Base-by-base conservation (phyloP, 2,797 vertebrate genomes). In the Pseudomugil tenellus region DNA sequence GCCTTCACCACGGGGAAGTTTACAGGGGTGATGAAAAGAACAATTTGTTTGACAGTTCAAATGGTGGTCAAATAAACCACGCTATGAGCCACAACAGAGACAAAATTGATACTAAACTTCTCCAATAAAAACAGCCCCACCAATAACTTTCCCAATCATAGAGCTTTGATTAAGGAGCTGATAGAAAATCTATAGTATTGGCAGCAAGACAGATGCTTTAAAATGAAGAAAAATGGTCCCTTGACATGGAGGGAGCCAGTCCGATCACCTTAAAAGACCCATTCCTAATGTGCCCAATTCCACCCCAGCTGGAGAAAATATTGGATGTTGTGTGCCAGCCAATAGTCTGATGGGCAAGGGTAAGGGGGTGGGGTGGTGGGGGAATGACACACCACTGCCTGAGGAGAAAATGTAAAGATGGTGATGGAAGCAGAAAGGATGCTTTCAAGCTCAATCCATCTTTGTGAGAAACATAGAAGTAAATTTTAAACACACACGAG, bases 211-310 rank as follows among this genome's bases (percentile, higher is more conserved):
- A 87, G 81, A 78, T 12, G 37, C 75, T 67, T 60, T 82, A 66
- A 91, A 91, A 93, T 91, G 81, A 92, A 90, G 90, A 93, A 87
- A 90, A 89, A 93, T 91, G 79, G 75, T 83, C 77, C 76, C 86
- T 59, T 70, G 75, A 74, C 72, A 71, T 79, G 56, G 46, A 29
- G 13, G 34, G 53, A 86, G 84, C 81, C 77, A 82, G 75, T 86
- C 84, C 85, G 89, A 91, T 92, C 91, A 90, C 71, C 84, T 87
- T 79, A 91, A 92, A 78, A 89, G 91, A 91, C 89, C 85, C 84
- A 70, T 87, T 76, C 78, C 82, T 91, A 89, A 90, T 91, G 87
- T 72, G 78, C 74, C 80, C 83, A 81, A 79, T 89, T 89, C 87
- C 91, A 87, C 86, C 89, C 72, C 69, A 72, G 81, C 72, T 76